A percentile compares a stretch with the other conserved stretches of the same genome.
Conservation (phyloP, 53 echinoderm and acorn worm genomes). For the Holothuria scabra region DNA sequence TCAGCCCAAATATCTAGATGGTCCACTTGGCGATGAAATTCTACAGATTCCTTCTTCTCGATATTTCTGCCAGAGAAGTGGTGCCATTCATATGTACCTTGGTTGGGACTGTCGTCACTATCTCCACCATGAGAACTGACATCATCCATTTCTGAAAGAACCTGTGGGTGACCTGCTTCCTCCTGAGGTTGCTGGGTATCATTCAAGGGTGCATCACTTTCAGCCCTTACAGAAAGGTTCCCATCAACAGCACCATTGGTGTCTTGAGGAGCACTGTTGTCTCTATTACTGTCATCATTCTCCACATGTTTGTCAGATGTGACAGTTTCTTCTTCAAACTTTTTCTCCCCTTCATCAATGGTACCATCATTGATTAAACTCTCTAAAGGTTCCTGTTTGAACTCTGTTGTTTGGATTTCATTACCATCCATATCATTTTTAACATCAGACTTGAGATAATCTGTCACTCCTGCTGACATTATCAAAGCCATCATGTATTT, state of each 20-base stretch:
- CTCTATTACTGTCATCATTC: too few relatives aligned
- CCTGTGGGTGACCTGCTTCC: neutral
- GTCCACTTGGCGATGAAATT: constrained; percentile 90
- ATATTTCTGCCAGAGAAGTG: constrained; percentile 75
- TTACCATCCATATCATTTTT: constrained; percentile 10
- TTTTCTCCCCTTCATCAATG: too few relatives aligned
- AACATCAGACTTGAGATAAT: neutral
- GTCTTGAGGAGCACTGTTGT: too few relatives aligned
- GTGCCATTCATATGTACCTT: constrained; percentile 66
- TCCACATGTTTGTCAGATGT: too few relatives aligned
- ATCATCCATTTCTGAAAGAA: neutral
- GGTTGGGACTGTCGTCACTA: neutral
- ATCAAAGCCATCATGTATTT: constrained; percentile 14
- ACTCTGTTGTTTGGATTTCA: neutral
- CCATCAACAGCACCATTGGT: too few relatives aligned
- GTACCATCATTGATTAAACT: too few relatives aligned
- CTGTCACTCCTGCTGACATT: constrained; percentile 5
- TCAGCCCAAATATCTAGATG: constrained; percentile 93
- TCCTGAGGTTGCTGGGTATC: neutral
- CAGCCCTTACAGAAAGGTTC: too few relatives aligned
- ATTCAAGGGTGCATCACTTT: too few relatives aligned
- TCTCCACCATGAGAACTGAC: neutral
- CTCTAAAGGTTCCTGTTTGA: too few relatives aligned
- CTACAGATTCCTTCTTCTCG: constrained; percentile 67
- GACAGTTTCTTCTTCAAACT: too few relatives aligned